Base-by-base conservation (phyloP, 2,797 vertebrate species). In the Pangasius macronema region DNA sequence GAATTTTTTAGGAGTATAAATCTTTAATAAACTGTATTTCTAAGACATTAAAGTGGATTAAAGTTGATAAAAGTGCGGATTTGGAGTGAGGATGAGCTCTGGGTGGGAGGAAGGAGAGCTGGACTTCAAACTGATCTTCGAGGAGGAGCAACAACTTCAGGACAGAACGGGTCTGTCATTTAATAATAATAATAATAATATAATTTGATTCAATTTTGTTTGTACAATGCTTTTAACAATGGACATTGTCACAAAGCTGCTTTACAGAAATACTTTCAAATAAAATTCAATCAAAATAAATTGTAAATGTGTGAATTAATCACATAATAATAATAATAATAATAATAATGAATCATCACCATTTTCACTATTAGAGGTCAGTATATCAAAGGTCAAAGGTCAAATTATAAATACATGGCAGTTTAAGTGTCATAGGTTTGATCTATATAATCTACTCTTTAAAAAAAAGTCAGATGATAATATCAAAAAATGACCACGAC, bases 91-190 rank as follows among this genome's bases (percentile, higher is more conserved):
- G 91, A 98, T 98, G 97, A 96, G 96, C 91, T 93, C 96, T 18
- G 96, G 94, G 93, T 98, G 97, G 96, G 97, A 98, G 93, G 97
- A 98, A 93, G 97, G 96, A 90, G 97, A 98, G 94, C 96, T 98
- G 91, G 97, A 98, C 91, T 98, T 98, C 94, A 97, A 97, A 93
- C 93, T 98, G 93, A 96, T 98, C 91, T 98, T 98, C 92, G 97
- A 97, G 90, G 97, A 97, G 91, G 95, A 97, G 84, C 95, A 95
- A 86, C 94, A 85, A 33, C 84, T 51, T 53, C 84, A 77, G 39
- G 73, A 85, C 27, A 85, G n/a, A 59, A 85, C 59, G 57, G 84
- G 84, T 85, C 51, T 82, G 81, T 36, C 24, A 51, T 27, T 46
- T 39, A 5, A 36, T 24, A 39, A 57, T 36, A 39, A 80, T 59